phyloP scores from a whole-genome alignment of 2,797 vertebrate genomes.

The Buceros bicornis region DNA sequence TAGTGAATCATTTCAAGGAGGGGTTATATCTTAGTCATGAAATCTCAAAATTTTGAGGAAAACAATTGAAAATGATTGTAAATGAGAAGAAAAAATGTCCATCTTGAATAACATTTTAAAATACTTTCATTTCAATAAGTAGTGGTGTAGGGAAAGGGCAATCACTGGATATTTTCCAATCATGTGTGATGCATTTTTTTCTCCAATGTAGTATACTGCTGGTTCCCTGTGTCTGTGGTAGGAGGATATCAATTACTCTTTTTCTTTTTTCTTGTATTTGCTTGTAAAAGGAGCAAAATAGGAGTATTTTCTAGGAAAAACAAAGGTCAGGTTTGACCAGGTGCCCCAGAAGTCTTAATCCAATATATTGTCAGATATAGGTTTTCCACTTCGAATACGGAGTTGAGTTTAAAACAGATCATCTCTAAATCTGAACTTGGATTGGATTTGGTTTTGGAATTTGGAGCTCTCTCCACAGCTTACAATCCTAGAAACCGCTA shows the following conservation, averaged over 20 bases:
- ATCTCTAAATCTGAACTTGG: background rate
- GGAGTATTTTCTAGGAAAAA: background rate
- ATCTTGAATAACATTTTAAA: conserved; percentile 11
- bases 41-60: background rate
- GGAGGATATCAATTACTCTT: background rate
- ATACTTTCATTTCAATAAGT: conserved; percentile 64
- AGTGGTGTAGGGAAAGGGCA: background rate
- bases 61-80: background rate
- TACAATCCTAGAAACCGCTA: background rate
- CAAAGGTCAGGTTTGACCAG: background rate
- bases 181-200: conserved; percentile 24
- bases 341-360: background rate
- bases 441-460: background rate
- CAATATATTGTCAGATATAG: background rate
- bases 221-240: conserved; percentile 17
- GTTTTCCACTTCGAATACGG: background rate
- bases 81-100: background rate
- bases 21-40: background rate
- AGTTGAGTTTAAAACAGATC: background rate
- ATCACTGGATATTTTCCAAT: conserved; percentile 27
- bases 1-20: background rate
- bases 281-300: background rate
- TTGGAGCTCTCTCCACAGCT: background rate
- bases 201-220: background rate
- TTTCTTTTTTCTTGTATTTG: conserved; percentile 14